Percentiles rank a stretch among this genome's conserved stretches.
Conservation (phyloP, 2,888 invertebrate genomes). For the Noctua janthina region DNA sequence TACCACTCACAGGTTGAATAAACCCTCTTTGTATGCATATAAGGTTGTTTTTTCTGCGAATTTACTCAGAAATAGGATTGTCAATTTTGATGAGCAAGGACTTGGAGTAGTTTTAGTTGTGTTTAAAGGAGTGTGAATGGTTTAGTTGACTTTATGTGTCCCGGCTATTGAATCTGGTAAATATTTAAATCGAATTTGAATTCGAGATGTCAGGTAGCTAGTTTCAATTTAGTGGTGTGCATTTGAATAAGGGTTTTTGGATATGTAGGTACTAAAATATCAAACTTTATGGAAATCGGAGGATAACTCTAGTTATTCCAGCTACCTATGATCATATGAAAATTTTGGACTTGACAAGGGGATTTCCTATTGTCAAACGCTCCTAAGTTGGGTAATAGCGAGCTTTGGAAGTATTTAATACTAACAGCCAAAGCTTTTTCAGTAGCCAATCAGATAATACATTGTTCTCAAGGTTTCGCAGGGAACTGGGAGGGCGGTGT, state of each 20-base stretch:
- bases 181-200: constrained; percentile 58
- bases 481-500: not conserved
- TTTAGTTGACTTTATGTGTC: constrained; percentile 51
- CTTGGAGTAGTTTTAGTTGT: constrained; percentile 68
- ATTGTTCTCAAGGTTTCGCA: not conserved
- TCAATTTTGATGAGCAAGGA: constrained; percentile 57
- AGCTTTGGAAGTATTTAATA: constrained; percentile 3
- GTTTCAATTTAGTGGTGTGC: constrained; percentile 43
- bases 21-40: constrained; percentile 49
- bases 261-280: constrained; percentile 41
- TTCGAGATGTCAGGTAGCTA: constrained; percentile 38
- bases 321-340: constrained; percentile 36
- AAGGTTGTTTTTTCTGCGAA: constrained; percentile 59
- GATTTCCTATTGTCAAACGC: constrained; percentile 11
- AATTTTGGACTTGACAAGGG: constrained; percentile 31
- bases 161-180: constrained; percentile 46
- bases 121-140: constrained; percentile 64
- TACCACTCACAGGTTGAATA: constrained; percentile 47
- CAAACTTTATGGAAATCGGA: constrained; percentile 49
- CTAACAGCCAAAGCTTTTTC: constrained; percentile 7
- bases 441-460: constrained; percentile 21
- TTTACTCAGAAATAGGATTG: constrained; percentile 24
- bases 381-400: constrained; percentile 23
- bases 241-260: constrained; percentile 60
- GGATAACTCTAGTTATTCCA: constrained; percentile 29